Evolutionary conservation across 2,888 invertebrate species (phyloP), one percentile per base, ranked within the genome.

Genomic region (Megaustenia siamemsis): DNA sequence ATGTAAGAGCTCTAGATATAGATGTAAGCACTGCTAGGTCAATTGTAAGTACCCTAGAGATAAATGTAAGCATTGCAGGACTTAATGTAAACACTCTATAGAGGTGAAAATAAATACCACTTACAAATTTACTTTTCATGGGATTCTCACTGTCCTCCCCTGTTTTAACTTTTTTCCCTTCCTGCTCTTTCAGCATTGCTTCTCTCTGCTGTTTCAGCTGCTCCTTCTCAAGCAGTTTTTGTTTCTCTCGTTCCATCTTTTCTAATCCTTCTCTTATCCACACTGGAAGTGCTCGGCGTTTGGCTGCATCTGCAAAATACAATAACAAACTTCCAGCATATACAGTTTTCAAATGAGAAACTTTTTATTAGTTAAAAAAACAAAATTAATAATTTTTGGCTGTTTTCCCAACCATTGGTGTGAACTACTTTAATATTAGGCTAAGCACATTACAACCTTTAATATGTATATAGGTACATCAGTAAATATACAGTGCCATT

Each of bases 181-280:
- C 87, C 83, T 95, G 90, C 95, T 95, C 89, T 84, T 91, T 86
- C 69, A 75, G 18, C 49, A 88, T 88, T 84, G 90, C 92, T 84
- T 91, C 90, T 84, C 83, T 84, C 78, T 92, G 91, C 73, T 90
- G 87, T 63, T 91, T 90, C 75, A 97, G 96, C 82, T 96, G 96
- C 92, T 98, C 98, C 89, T 97, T 95, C 88, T 98, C 97, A 83
- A 91, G 60, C 81, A 91, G 90, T 87, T 92, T 92, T 88, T 90
- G 90, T 85, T 94, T 93, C 79, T 92, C 93, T 80, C 91, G 95
- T 94, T 99, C 99, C 97, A 99, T 98, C 95, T 99, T 99, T 93
- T 99, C 99, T 89, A 99, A 94, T 53, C 98, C 98, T 95, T 98
- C 98, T 93, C 98, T 95, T 88, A 99, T 98, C 99, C 99, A 99